These are phyloP conservation scores for Drosophila nebulosa DNA, from an alignment of 1,140 invertebrate genomes.

Conservation along the genomic window DNA sequence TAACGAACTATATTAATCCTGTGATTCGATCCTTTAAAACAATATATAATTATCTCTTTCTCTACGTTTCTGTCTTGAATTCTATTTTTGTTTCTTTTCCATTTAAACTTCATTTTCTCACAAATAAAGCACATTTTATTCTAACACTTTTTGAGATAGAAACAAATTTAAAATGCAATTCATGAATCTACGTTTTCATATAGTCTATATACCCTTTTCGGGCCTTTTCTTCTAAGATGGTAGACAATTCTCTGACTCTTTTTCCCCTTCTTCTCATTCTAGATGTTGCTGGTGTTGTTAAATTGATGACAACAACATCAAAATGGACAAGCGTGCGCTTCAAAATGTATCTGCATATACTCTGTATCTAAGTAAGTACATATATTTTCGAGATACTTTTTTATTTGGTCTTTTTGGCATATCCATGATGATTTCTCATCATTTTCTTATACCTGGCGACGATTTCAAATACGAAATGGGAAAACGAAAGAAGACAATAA, in stretches of 20 bases:
- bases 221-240: neutral
- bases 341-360: conserved; percentile 69
- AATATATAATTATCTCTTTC: no score
- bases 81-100: no score
- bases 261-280: neutral
- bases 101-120: no score
- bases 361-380: conserved; percentile 7
- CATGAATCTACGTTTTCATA: no score
- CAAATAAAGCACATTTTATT: no score
- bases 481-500: conserved; percentile 54
- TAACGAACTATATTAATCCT: no score
- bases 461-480: conserved; percentile 47
- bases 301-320: conserved; percentile 76
- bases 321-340: conserved; percentile 75
- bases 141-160: no score
- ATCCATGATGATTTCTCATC: conserved; percentile 67
- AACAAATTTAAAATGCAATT: no score
- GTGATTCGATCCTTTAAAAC: no score
- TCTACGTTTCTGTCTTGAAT: no score
- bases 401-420: conserved; percentile 45
- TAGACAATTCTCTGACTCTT: conserved; percentile 16
- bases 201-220: neutral
- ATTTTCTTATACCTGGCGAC: conserved; percentile 50
- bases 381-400: conserved; percentile 39
- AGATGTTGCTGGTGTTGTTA: conserved; percentile 43